phyloP scores from a whole-genome alignment of 2,797 vertebrate species.

The Mustela erminea region DNA sequence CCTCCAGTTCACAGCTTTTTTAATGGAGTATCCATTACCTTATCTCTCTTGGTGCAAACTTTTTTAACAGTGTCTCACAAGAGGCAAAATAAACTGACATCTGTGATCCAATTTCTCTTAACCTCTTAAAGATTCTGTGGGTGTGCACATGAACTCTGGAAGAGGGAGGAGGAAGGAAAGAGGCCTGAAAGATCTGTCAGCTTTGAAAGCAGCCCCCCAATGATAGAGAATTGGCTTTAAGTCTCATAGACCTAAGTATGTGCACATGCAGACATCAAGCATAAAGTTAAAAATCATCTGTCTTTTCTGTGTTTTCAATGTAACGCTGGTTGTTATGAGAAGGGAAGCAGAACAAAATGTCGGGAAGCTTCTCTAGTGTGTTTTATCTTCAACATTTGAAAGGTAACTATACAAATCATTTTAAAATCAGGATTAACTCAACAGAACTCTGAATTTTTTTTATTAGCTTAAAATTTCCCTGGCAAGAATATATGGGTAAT shows the following conservation, averaged over 20 bases:
- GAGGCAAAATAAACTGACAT: constrained; percentile 26
- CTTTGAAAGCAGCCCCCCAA: neutral
- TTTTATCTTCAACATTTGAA: neutral
- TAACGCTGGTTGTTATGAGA: neutral
- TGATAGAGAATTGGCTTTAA: neutral
- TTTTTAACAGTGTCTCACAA: constrained; percentile 27
- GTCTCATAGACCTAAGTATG: neutral
- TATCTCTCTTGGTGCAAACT: neutral
- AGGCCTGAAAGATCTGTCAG: neutral
- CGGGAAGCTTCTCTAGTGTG: neutral
- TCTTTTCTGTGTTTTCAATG: neutral
- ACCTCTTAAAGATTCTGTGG: neutral
- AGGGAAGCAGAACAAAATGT: neutral
- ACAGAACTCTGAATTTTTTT: neutral
- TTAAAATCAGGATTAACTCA: constrained; percentile 35
- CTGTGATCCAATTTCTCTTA: neutral
- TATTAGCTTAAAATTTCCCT: constrained; percentile 27
- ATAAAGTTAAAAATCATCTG: neutral
- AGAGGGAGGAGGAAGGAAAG: neutral
- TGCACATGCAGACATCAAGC: neutral
- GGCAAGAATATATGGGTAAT: neutral
- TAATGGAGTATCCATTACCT: neutral
- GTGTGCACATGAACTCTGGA: neutral
- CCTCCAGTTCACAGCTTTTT: neutral
- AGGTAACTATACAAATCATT: constrained; percentile 3